These are phyloP conservation scores for Sphaeridia pumilis DNA, from an alignment of 2,888 invertebrate species.

Conservation along the genomic window DNA sequence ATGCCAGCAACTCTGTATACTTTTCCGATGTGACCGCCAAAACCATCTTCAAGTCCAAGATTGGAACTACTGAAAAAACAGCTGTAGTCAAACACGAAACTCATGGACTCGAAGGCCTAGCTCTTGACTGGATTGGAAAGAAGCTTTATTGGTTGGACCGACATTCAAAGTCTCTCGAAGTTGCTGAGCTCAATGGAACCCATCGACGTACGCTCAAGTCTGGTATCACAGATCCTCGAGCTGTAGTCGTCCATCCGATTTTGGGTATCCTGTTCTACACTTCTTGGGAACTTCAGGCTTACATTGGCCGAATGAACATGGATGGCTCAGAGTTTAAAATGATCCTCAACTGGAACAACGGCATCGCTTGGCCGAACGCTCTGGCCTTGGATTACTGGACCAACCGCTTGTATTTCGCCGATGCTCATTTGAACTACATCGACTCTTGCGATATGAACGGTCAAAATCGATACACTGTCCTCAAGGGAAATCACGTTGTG, in stretches of 20 bases:
- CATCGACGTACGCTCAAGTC: constrained; percentile 78
- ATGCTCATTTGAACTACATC: constrained; percentile 95
- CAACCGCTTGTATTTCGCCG: constrained; percentile 91
- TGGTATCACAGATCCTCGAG: constrained; percentile 84
- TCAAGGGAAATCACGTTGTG: constrained; percentile 56
- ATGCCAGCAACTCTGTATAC: constrained; percentile 70
- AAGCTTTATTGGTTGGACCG: constrained; percentile 96
- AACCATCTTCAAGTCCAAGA: constrained; percentile 64
- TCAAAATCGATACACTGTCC: constrained; percentile 73
- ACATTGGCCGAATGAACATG: constrained; percentile 93
- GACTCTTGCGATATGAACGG: constrained; percentile 91
- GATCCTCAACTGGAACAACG: constrained; percentile 81
- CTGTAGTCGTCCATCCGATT: constrained; percentile 87
- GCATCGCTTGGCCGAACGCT: constrained; percentile 98
- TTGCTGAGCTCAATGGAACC: constrained; percentile 84
- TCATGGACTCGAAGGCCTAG: constrained; percentile 92
- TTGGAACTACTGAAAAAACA: constrained; percentile 53
- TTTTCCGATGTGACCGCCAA: constrained; percentile 91
- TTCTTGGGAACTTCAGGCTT: constrained; percentile 92
- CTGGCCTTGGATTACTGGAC: constrained; percentile 93
- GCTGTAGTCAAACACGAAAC: constrained; percentile 84
- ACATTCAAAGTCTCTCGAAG: constrained; percentile 87
- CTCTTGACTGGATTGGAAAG: constrained; percentile 90
- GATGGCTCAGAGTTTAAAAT: constrained; percentile 83
- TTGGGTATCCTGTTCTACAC: constrained; percentile 88